Base-by-base conservation (phyloP, 1,140 invertebrate genomes). In the Holcopasites calliopsidis region DNA sequence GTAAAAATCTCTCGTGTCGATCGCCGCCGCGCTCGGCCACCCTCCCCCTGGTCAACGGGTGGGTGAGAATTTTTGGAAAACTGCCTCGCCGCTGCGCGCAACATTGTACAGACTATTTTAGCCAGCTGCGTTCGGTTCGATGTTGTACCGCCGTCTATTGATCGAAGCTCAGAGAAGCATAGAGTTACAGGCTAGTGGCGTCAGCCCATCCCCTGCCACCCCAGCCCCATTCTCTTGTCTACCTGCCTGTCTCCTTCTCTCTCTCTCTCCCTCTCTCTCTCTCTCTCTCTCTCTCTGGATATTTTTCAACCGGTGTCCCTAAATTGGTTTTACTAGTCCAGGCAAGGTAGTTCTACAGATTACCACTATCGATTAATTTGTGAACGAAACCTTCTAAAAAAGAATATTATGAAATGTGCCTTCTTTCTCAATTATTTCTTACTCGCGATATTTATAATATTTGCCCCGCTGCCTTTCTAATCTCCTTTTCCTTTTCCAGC, bases 141-240 rank as follows among this genome's bases (percentile, higher is more conserved):
- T 88, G 86, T 87, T 89, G 86, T 88, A 86, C 84, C 86, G 86
- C n/a, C 85, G 83, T 89, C 87, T 89, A 90, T 90, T 90, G 89
- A 90, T 89, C 89, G 88, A 87, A 88, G 84, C 88, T 87, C 84
- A 87, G 85, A 86, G 88, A 85, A 85, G 88, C 88, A 89, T 88
- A 88, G 87, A 88, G 87, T 89, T 89, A 90, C 87, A 89, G 86
- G 85, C 87, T 83, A 87, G 85, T 88, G 86, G 87, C 87, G 86
- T 89, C 86, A 86, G 86, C 85, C 81, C 78, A 76, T 73, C 69
- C 80, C 65, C 69, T 38, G 69, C 31, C 54, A 28, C 65, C 64
- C 54, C 23, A 47, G 44, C 44, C n/a, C 42, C 40, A 49, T 62
- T 62, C 35, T 28, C 8, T 57, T 55, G 31, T 49, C 57, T 21